Base-by-base conservation (phyloP, 2,113 vertebrate genomes). In the Xiphophorus maculatus region DNA sequence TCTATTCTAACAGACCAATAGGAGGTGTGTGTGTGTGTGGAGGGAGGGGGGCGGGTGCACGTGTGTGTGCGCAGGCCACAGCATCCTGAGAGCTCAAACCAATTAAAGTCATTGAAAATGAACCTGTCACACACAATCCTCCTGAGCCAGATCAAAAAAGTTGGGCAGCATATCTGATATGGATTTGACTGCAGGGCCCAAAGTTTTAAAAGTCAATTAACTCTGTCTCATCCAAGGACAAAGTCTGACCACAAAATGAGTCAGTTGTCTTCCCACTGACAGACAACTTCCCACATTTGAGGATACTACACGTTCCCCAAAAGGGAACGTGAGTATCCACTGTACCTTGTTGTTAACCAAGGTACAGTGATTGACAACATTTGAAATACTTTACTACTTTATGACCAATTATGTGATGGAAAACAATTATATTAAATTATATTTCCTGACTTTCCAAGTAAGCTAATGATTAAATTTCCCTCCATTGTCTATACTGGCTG, bases 101-200 rank as follows among this genome's bases (percentile, higher is more conserved):
- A 94, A 94, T 94, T 94, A 94, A 91, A 93, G 77, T 74, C 80
- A 77, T 69, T 83, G 86, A 87, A 93, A 94, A 93, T 94, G 87
- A 94, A 92, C 90, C 92, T 94, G 93, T 93, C 93, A 92, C 78
- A 77, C 70, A 82, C 69, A 92, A 92, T 91, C 85, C 93, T 93
- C 93, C 69, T 85, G 93, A 92, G 93, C 69, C 84, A 15, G 81
- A 15, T 93, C 90, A 92, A 62, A 91, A 91, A 89, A 82, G 88
- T 89, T 88, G 77, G 86, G 76, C 58, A 0, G 66, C 44, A 11
- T 77, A 84, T 83, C 84, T 89, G 83, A 87, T 90, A 83, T 87
- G 78, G 70, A 91, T 93, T 86, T 93, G 89, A 92, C 93, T 92
- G 89, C 91, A 88, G 91, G 90, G 89, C 88, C 83, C 66, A n/a